These are phyloP conservation scores for Pseudocheirus occidentalis DNA, from an alignment of 2,797 vertebrate species.

Conservation along the genomic window DNA sequence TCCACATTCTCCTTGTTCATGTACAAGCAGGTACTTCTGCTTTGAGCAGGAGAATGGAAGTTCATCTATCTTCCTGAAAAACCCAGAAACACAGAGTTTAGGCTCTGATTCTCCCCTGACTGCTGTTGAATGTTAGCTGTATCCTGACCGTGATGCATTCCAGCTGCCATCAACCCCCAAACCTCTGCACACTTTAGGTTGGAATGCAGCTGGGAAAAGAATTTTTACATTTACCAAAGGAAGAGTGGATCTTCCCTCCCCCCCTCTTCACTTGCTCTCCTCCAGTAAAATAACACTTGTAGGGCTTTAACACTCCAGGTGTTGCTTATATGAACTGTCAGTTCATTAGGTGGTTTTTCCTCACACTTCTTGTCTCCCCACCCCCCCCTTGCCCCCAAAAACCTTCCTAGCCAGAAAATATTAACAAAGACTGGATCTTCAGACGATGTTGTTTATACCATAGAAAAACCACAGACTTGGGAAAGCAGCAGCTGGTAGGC, in stretches of 20 bases:
- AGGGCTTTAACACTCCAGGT: slow-evolving; percentile 79
- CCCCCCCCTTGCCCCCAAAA: slow-evolving; percentile 20
- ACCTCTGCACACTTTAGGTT: slow-evolving; percentile 77
- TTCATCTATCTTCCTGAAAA: slow-evolving; percentile 35
- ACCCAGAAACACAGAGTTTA: slow-evolving; percentile 75
- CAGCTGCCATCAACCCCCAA: slow-evolving; percentile 81
- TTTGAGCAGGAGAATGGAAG: slow-evolving; percentile 25
- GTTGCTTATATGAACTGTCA: slow-evolving; percentile 78
- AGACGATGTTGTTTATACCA: slow-evolving; percentile 81
- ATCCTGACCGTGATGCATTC: slow-evolving; percentile 80
- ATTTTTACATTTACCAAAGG: slow-evolving; percentile 76
- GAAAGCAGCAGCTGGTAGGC: slow-evolving; percentile 80
- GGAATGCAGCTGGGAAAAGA: slow-evolving; percentile 80
- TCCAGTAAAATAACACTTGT: slow-evolving; percentile 72
- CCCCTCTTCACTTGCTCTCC: neutral
- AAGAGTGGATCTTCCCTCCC: slow-evolving; percentile 60
- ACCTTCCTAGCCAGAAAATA: slow-evolving; percentile 58
- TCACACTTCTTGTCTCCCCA: neutral
- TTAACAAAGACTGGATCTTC: slow-evolving; percentile 51
- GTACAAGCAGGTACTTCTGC: slow-evolving; percentile 5
- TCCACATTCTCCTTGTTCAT: neutral
- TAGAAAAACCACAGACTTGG: slow-evolving; percentile 81
- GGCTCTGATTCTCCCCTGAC: slow-evolving; percentile 73
- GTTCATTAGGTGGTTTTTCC: slow-evolving; percentile 69
- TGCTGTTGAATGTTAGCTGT: slow-evolving; percentile 76